Base-by-base conservation (phyloP, 2,797 vertebrate species). In the Austrolebias charrua region DNA sequence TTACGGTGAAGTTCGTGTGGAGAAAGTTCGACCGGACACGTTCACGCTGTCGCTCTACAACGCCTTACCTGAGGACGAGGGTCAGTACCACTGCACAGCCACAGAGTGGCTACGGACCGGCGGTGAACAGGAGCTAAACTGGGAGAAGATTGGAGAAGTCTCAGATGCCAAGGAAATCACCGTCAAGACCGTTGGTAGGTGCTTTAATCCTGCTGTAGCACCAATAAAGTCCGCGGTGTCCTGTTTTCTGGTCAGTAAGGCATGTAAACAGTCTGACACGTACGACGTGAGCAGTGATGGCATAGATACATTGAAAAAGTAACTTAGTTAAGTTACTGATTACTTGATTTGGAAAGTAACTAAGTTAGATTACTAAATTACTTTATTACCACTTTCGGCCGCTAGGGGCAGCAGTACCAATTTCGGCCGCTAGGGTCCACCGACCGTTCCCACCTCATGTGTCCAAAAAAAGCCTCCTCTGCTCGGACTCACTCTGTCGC, bases 131-230 rank as follows among this genome's bases (percentile, higher is more conserved):
- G 94, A 96, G 40, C 89, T 92, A 59, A 92, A 90, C 76, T 99
- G 96, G 97, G 94, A 95, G 88, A 91, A 93, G 38, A 92, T 96
- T n/a, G 96, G 96, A 47, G 94, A 97, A 60, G 93, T 91, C 68
- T 88, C 94, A 0, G 82, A 90, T 35, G 84, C 86, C 76, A 94
- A 93, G 51, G 76, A 71, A 0, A 60, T 98, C 86, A 91, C 93
- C 18, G 94, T 99, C 69, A 97, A 95, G 55, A 93, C 95, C 49
- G 93, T 98, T 0, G 97, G 97, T 99, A 64, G 78, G 89, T 79
- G 48, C n/a, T 33, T 44, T 19, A 14, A 31, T 56, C 20, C 44
- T 44, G 4, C 50, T 47, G 13, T 14, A 46, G 38, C 35, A 20
- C 6, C 33, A 31, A 2, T 18, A 19, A 35, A 42, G 28, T 60